Percentiles rank a stretch among this genome's conserved stretches.
These are phyloP conservation scores for Apamea crenata DNA, from an alignment of 2,888 invertebrate genomes.

Conservation along the genomic window DNA sequence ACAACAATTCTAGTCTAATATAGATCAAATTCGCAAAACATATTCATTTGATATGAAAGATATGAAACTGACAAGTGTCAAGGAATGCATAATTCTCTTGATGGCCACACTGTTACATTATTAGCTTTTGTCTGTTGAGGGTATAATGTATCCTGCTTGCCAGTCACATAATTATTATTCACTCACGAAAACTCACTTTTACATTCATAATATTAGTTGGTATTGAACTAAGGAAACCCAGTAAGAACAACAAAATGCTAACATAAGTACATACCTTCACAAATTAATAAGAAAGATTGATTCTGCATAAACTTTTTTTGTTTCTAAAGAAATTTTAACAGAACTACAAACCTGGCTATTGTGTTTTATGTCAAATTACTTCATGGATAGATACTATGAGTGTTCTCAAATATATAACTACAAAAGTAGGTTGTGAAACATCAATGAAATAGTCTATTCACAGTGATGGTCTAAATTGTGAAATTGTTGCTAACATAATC, in stretches of 20 bases:
- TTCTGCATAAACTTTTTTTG: background rate
- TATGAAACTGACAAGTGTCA: no score
- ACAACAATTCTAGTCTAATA: no score
- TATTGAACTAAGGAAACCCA: background rate
- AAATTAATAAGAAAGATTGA: background rate
- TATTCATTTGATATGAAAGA: no score
- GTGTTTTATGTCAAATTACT: background rate
- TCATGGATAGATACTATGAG: background rate
- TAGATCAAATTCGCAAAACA: no score
- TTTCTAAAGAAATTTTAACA: background rate
- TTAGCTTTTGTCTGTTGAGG: background rate
- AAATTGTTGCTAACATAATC: slow-evolving; percentile 9
- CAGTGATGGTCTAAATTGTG: background rate
- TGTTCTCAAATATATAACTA: background rate
- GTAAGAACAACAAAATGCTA: background rate
- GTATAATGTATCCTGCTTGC: background rate
- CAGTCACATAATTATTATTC: background rate
- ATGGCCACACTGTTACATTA: no score
- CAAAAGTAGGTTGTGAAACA: background rate
- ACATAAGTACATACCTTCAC: background rate
- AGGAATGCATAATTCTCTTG: no score
- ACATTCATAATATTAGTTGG: background rate
- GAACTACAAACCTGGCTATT: slow-evolving; percentile 1
- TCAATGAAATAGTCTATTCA: background rate
- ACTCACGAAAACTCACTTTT: background rate